Percentiles rank a stretch among this genome's conserved stretches.
phyloP scores from a whole-genome alignment of 2,888 invertebrate genomes.

The Gibbula magus region DNA sequence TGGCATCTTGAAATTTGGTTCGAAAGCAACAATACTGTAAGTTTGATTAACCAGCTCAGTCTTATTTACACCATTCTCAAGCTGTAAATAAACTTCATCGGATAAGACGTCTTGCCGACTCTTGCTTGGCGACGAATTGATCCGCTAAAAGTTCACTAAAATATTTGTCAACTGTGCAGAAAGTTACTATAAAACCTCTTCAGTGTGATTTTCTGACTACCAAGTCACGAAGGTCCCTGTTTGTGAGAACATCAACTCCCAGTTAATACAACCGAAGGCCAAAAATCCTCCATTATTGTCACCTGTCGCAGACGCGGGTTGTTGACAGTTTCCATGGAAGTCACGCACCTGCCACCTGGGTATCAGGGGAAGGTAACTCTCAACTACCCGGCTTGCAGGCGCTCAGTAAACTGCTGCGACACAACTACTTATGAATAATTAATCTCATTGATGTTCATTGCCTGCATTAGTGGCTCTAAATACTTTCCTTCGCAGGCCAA shows the following conservation, averaged over 20 bases:
- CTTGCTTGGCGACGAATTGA: not conserved
- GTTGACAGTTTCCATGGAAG: conserved; percentile 6
- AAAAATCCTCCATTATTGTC: not conserved
- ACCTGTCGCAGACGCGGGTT: not conserved
- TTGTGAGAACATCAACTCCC: not conserved
- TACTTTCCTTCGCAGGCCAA: not conserved
- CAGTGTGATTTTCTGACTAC: not conserved
- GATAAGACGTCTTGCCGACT: not conserved
- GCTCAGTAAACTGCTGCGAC: not conserved
- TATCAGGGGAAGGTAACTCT: conserved; percentile 8
- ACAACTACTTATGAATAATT: not conserved
- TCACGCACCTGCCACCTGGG: conserved; percentile 19
- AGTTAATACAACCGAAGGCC: not conserved
- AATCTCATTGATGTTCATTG: not conserved
- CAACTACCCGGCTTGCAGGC: not conserved
- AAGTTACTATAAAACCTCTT: not conserved
- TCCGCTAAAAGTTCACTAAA: not conserved
- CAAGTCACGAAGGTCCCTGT: not conserved
- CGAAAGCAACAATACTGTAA: not conserved
- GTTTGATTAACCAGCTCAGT: not conserved
- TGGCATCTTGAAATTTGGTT: conserved; percentile 62
- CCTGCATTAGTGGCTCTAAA: not conserved
- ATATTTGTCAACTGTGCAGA: not conserved
- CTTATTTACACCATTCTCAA: not conserved
- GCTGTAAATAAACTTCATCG: not conserved